Conservation (phyloP, 2,113 vertebrate species). For the zebrafish (Danio rerio) region DNA sequence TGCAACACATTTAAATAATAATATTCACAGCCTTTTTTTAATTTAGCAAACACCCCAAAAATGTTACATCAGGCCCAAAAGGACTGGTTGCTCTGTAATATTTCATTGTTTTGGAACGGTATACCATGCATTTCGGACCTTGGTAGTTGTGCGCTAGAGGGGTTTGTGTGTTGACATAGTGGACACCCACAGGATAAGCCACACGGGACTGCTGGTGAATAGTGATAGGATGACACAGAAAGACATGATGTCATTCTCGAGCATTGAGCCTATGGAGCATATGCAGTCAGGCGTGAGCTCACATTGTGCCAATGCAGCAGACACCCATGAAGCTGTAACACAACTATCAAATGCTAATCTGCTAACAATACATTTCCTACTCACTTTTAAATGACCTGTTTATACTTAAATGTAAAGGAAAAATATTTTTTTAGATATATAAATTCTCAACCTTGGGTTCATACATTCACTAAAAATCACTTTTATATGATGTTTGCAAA, state of each 20-base stretch:
- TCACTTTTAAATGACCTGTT: not conserved
- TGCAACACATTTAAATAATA: not conserved
- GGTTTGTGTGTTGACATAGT: conserved; percentile 72
- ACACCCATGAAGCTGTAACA: conserved; percentile 26
- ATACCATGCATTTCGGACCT: not conserved
- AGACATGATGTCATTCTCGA: conserved; percentile 92
- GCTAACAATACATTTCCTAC: conserved; percentile 5
- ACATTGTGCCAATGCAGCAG: conserved; percentile 75
- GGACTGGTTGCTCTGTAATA: not conserved
- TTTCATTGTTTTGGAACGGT: not conserved
- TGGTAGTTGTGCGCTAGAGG: conserved; percentile 69
- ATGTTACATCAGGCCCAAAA: not conserved
- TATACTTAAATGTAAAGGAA: not conserved
- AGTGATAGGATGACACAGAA: conserved; percentile 85
- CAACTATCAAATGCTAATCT: conserved; percentile 18
- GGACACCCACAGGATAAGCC: conserved; percentile 74
- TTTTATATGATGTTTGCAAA: too few species aligned
- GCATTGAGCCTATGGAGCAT: conserved; percentile 83
- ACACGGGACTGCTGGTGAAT: conserved; percentile 76
- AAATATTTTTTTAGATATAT: too few species aligned
- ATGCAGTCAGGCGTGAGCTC: conserved; percentile 86
- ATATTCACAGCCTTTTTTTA: not conserved
- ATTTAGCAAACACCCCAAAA: not conserved
- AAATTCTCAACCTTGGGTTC: too few species aligned
- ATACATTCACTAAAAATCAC: not conserved